phyloP scores from a whole-genome alignment of 2,113 vertebrate genomes.

The Eptesicus fuscus region DNA sequence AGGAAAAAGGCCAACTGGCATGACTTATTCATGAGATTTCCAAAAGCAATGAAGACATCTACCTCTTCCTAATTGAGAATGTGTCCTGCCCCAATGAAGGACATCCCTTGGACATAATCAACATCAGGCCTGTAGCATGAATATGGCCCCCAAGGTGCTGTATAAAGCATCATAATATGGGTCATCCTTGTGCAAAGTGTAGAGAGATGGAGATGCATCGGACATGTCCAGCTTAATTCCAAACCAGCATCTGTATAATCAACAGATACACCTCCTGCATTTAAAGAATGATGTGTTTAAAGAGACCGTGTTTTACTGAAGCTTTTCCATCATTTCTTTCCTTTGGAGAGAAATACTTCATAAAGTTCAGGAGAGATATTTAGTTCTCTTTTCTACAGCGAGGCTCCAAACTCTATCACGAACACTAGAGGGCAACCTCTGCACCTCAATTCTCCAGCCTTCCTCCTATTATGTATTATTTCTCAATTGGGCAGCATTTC shows the following conservation, averaged over 20 bases:
- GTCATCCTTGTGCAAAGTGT: constrained; percentile 87
- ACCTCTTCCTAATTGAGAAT: constrained; percentile 92
- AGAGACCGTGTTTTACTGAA: background rate
- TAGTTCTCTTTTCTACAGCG: constrained; percentile 88
- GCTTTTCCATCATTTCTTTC: background rate
- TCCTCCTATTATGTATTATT: constrained; percentile 84
- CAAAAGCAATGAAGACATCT: constrained; percentile 92
- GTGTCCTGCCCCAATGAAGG: constrained; percentile 89
- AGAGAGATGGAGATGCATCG: constrained; percentile 84
- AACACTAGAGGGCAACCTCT: constrained; percentile 89
- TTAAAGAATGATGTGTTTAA: background rate
- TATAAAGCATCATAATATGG: constrained; percentile 89
- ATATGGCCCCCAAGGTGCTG: constrained; percentile 88
- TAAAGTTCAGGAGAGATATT: constrained; percentile 85
- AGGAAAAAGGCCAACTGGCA: constrained; percentile 94
- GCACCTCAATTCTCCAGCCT: constrained; percentile 90
- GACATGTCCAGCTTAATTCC: constrained; percentile 86
- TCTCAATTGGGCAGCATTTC: constrained; percentile 93
- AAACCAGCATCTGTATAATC: constrained; percentile 83
- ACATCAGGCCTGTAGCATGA: constrained; percentile 90
- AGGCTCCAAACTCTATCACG: constrained; percentile 90
- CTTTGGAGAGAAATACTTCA: background rate
- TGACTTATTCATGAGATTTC: constrained; percentile 92
- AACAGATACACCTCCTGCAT: constrained; percentile 68
- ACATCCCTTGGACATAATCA: constrained; percentile 92